phyloP scores from a whole-genome alignment of 1,140 invertebrate genomes.

The Scaptomyza hsui region DNA sequence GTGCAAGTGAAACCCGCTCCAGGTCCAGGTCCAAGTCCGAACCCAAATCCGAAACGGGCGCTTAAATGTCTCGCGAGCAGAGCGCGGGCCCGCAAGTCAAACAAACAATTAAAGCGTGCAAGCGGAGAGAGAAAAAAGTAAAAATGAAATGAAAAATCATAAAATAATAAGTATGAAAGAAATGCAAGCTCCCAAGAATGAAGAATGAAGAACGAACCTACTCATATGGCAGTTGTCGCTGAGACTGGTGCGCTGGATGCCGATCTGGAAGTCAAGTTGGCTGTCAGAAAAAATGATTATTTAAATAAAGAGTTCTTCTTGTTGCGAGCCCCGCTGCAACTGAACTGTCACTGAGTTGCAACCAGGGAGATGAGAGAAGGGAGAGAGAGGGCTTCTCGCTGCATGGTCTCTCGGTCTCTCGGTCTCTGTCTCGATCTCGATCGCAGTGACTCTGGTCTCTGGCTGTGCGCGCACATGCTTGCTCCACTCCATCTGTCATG shows the following conservation, averaged over 20 bases:
- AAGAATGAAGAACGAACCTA: constrained; percentile 15
- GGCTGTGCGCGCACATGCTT: constrained; percentile 65
- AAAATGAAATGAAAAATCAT: constrained; percentile 51
- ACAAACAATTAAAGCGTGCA: constrained; percentile 80
- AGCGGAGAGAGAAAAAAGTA: constrained; percentile 20
- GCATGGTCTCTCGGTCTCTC: constrained; percentile 3
- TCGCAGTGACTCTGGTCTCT: constrained; percentile 30
- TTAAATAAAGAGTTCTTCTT: constrained; percentile 80
- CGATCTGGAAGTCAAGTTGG: constrained; percentile 84
- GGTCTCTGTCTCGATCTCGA: constrained; percentile 4
- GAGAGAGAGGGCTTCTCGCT: not conserved
- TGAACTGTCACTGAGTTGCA: constrained; percentile 73
- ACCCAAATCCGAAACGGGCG: constrained; percentile 23
- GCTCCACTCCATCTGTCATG: constrained; percentile 81
- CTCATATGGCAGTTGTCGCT: constrained; percentile 33
- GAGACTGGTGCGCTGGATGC: constrained; percentile 40
- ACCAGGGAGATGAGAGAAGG: not conserved
- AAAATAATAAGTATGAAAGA: constrained; percentile 61
- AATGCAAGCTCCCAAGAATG: constrained; percentile 52
- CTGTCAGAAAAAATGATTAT: constrained; percentile 84
- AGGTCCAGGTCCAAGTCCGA: constrained; percentile 31
- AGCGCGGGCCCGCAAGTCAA: constrained; percentile 67
- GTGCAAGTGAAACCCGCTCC: constrained; percentile 40
- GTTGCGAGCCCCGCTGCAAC: constrained; percentile 65
- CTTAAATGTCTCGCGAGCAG: constrained; percentile 48